Evolutionary conservation across 2,113 vertebrate species (phyloP).

Genomic region (Tamias sibiricus): DNA sequence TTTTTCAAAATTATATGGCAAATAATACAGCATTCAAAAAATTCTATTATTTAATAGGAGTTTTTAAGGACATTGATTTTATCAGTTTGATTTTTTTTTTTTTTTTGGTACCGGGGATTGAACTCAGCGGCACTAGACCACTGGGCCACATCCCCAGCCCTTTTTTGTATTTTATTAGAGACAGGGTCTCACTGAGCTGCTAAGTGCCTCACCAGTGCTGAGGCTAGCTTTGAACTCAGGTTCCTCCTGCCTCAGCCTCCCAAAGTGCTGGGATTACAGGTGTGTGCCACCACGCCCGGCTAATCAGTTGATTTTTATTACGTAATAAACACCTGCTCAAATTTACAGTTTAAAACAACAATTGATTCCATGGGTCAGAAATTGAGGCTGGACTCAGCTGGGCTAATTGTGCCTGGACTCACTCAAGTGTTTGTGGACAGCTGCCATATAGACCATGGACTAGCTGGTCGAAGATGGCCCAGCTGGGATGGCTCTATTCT

Average conservation of each 20-base stretch:
- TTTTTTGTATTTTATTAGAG: too few species aligned
- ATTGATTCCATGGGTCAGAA: conserved; percentile 8
- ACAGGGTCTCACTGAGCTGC: too few species aligned
- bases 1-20: not conserved
- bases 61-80: not conserved
- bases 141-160: too few species aligned
- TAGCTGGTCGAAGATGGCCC: not conserved
- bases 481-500: not conserved
- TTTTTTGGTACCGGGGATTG: too few species aligned
- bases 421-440: not conserved
- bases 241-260: too few species aligned
- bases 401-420: not conserved
- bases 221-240: too few species aligned
- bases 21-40: not conserved
- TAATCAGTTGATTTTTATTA: not conserved
- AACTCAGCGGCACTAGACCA: too few species aligned
- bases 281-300: too few species aligned
- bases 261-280: too few species aligned
- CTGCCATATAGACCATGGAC: not conserved
- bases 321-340: not conserved
- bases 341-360: not conserved
- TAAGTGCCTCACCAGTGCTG: too few species aligned
- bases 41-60: not conserved
- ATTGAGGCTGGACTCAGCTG: not conserved
- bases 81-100: too few species aligned